Base-by-base conservation (phyloP, 2,113 vertebrate genomes). In the Tetrao urogallus region DNA sequence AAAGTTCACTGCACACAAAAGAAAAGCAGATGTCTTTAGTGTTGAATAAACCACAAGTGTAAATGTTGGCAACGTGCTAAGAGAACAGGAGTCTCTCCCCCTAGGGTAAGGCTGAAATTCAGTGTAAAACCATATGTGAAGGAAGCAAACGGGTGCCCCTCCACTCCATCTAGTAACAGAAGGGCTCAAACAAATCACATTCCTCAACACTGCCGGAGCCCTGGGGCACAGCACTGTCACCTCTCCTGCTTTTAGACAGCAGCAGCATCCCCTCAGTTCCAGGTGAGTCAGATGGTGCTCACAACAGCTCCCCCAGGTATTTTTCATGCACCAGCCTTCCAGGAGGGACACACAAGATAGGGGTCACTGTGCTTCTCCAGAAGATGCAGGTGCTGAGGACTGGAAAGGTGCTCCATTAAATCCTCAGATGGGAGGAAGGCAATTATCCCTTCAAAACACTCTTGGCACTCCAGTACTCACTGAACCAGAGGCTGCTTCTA, bases 291-390 rank as follows among this genome's bases (percentile, higher is more conserved):
- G 21, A 71, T 60, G 64, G 36, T 2, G 2, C 32, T 25, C 58
- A 10, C 14, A 45, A 60, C 48, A 87, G 83, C 36, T 92, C 56
- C 71, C 63, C 66, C 17, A 81, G 34, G 40, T 12, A 47, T 52
- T 74, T 65, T 40, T 8, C 78, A 83, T 17, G 88, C 80, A 71
- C 13, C 56, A 89, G 0, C 32, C 74, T 88, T n/a, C 88, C 88
- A 75, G 63, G 48, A 71, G 73, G 58, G 57, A 86, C 0, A 4
- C 73, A 86, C 21, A 48, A 82, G 70, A 92, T 86, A 40, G 7
- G 36, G 61, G 90, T 94, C 91, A 94, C 89, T 78, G 75, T 86
- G 93, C 89, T 90, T 54, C 73, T 91, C 47, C 69, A 94, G 90
- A 91, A n/a, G 76, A 80, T 5, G 47, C 69, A 88, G 65, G 61